These are phyloP conservation scores for Dallia pectoralis DNA, from an alignment of 2,797 vertebrate species.

Conservation along the genomic window DNA sequence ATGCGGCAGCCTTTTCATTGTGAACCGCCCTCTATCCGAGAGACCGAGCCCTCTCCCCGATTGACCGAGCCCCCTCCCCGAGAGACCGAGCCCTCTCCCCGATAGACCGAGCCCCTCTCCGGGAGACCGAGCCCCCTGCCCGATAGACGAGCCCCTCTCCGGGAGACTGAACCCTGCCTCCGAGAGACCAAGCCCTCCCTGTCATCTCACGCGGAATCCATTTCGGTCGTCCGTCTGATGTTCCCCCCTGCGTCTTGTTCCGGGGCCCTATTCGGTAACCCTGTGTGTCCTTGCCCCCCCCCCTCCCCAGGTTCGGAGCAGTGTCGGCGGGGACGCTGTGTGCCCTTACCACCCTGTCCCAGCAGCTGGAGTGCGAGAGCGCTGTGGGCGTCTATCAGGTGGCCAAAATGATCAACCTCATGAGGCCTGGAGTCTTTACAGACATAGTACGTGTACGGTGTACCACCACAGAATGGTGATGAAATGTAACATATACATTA, in stretches of 20 bases:
- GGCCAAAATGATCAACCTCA: conserved; percentile 93
- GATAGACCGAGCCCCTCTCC: conserved; percentile 24
- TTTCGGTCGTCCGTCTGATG: conserved; percentile 24
- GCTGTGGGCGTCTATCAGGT: conserved; percentile 91
- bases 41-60: conserved; percentile 16
- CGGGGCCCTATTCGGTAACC: background rate
- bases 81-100: conserved; percentile 26
- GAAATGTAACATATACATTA: background rate
- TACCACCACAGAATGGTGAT: background rate
- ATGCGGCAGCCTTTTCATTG: conserved; percentile 33
- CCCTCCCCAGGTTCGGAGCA: conserved; percentile 79
- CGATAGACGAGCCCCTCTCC: conserved; percentile 22
- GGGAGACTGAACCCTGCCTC: conserved; percentile 24
- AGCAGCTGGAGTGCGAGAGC: conserved; percentile 88
- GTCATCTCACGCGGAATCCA: conserved; percentile 32
- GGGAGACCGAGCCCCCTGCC: conserved; percentile 26
- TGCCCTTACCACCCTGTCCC: conserved; percentile 86
- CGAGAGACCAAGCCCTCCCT: conserved; percentile 17
- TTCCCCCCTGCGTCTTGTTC: background rate
- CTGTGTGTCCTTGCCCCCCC: conserved; percentile 18
- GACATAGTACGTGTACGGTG: conserved; percentile 82
- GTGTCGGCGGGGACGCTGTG: conserved; percentile 87
- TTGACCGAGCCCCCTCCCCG: conserved; percentile 25
- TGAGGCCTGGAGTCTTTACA: conserved; percentile 91
- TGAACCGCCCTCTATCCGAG: conserved; percentile 22